A percentile compares a stretch with the other conserved stretches of the same genome.
These are phyloP conservation scores for Cartodere bifasciata DNA, from an alignment of 2,888 invertebrate genomes.

Conservation along the genomic window DNA sequence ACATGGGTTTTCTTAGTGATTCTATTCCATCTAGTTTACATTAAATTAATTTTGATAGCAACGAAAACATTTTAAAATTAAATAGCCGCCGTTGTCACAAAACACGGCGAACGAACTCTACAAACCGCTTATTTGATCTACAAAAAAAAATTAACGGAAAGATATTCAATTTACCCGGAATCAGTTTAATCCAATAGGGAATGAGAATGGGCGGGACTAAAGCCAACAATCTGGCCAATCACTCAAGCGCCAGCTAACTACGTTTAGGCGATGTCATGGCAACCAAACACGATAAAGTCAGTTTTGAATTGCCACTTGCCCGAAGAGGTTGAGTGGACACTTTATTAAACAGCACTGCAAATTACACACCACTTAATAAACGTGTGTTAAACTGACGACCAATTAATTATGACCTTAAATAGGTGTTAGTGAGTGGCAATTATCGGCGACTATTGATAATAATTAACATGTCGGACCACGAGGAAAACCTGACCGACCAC, in stretches of 20 bases:
- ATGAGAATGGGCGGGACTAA: conserved; percentile 29
- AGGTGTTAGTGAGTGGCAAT: conserved; percentile 4
- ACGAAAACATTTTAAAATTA: conserved; percentile 1
- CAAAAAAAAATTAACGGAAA: conserved; percentile 35
- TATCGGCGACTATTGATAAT: neutral
- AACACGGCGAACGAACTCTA: conserved; percentile 14
- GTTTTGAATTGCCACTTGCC: conserved; percentile 25
- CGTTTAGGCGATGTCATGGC: conserved; percentile 34
- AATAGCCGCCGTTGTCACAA: conserved; percentile 6
- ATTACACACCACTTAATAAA: conserved; percentile 2
- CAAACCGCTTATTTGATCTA: conserved; percentile 27
- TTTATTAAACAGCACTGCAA: too few species aligned
- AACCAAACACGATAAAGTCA: too few species aligned
- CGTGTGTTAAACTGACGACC: neutral
- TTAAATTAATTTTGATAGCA: neutral
- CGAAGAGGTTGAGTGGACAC: too few species aligned
- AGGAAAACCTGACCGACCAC: conserved; percentile 46
- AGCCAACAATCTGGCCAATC: conserved; percentile 31
- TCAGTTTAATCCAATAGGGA: conserved; percentile 38
- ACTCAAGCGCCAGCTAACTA: conserved; percentile 28
- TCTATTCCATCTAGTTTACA: too few species aligned
- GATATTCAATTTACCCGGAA: conserved; percentile 37
- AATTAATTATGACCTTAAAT: conserved; percentile 4
- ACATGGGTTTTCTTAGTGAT: too few species aligned
- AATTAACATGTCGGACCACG: conserved; percentile 32